Conservation (phyloP, 2,888 invertebrate species). For the Synanthedon vespiformis region DNA sequence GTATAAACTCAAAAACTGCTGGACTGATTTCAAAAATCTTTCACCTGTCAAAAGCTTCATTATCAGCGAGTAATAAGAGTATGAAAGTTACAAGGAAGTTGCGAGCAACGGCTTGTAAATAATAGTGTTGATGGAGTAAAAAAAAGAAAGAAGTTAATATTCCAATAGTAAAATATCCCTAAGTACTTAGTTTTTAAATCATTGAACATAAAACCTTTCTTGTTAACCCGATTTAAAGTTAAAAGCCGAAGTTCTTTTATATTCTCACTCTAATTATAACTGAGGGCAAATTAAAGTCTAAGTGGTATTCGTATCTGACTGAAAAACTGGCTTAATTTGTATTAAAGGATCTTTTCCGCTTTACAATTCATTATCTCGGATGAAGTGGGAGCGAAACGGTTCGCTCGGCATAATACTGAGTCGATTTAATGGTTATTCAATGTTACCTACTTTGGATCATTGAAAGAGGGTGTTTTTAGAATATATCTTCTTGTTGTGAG, state of each 20-base stretch:
- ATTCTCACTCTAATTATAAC: background rate
- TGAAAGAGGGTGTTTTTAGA: too few relatives aligned
- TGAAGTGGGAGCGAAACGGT: conserved; percentile 14
- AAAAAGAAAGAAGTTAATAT: too few relatives aligned
- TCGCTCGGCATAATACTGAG: conserved; percentile 12
- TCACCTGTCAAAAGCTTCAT: too few relatives aligned
- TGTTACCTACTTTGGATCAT: conserved; percentile 9
- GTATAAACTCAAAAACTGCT: too few relatives aligned
- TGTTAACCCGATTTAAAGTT: background rate
- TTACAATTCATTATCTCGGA: conserved; percentile 17
- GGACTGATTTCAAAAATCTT: too few relatives aligned
- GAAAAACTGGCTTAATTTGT: conserved; percentile 8
- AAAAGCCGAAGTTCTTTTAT: background rate
- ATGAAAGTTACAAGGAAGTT: too few relatives aligned
- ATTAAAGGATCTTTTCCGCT: conserved; percentile 8
- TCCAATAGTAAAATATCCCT: background rate
- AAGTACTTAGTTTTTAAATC: background rate
- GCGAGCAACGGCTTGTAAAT: too few relatives aligned
- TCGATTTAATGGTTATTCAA: conserved; percentile 20
- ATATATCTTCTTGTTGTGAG: too few relatives aligned
- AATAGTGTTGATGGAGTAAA: too few relatives aligned
- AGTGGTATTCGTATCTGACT: conserved; percentile 1
- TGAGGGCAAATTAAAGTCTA: conserved; percentile 7
- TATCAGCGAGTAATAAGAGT: too few relatives aligned
- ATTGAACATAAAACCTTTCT: background rate